Base-by-base conservation (phyloP, 2,113 vertebrate genomes). In the Struthio camelus region DNA sequence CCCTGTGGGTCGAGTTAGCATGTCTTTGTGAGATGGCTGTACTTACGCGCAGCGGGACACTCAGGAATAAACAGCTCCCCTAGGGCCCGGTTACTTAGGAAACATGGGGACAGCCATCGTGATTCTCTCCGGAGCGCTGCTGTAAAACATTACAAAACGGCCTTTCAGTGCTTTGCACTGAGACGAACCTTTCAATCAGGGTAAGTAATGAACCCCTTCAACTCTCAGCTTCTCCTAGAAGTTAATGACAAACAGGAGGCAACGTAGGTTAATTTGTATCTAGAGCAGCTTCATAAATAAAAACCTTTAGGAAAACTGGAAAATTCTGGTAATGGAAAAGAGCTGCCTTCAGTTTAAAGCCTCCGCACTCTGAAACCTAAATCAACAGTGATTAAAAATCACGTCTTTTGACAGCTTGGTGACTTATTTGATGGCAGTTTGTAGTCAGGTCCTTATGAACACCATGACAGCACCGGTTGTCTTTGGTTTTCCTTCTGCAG, bases 251-350 rank as follows among this genome's bases (percentile, higher is more conserved):
- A 89, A 32, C 32, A 19, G 17, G 30, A 82, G 89, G 34, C 64
- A 46, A 77, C 42, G 80, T 4, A 25, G 59, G 90, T 91, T 96
- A 80, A 96, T 92, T 22, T 94, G 73, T 89, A 92, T 24, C 93
- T 58, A 79, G 50, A 61, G 50, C 1, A 4, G 42, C 76, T 82
- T 51, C 72, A 67, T 36, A 76, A 93, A 77, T 17, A 50, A 81
- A 92, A 79, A 56, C 9, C 56, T 83, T 36, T 1, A 4, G 38
- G 78, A 75, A 79, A 93, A 91, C 53, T 70, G 71, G 80, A 95
- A 85, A 46, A 80, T 85, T 82, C 89, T 91, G 65, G 84, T 6
- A 9, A 30, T 6, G 48, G 69, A 69, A 30, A 9, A 19, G 80
- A 96, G 42, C 56, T 87, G 59, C 46, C 42, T 81, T 91, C 38